Percentiles rank a stretch among this genome's conserved stretches.
These are phyloP conservation scores for Ceryle rudis DNA, from an alignment of 2,797 vertebrate species.

Conservation along the genomic window DNA sequence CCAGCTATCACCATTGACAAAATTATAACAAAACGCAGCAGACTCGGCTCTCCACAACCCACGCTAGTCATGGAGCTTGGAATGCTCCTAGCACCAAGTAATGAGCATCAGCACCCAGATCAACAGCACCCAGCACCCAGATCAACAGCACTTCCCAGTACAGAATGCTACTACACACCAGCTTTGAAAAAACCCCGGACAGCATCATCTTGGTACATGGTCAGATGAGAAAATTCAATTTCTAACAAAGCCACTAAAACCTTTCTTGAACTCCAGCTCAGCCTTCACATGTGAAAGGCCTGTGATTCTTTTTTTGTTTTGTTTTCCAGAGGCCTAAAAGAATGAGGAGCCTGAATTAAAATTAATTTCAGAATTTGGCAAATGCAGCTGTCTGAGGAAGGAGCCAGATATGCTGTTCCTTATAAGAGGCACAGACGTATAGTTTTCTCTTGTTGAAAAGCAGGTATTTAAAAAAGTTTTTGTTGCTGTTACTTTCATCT, in stretches of 20 bases:
- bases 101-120: not conserved
- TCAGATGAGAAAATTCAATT: not conserved
- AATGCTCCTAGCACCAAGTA: not conserved
- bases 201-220: rapidly evolving
- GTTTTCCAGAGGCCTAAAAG: not conserved
- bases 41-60: not conserved
- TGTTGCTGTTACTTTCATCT: not conserved
- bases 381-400: not conserved
- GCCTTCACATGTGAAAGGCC: not conserved
- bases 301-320: not conserved
- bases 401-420: not conserved
- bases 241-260: not conserved
- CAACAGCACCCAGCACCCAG: not conserved
- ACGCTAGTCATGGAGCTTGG: not conserved
- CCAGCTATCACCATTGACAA: not conserved
- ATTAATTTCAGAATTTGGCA: not conserved
- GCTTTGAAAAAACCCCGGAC: rapidly evolving
- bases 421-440: rapidly evolving
- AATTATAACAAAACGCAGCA: not conserved
- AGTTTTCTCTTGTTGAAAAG: not conserved
- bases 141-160: rapidly evolving
- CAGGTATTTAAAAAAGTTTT: not conserved
- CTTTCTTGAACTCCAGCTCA: not conserved
- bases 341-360: not conserved
- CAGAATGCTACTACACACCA: not conserved